These are phyloP conservation scores for Callionymus lyra DNA, from an alignment of 2,113 vertebrate genomes.

Conservation along the genomic window DNA sequence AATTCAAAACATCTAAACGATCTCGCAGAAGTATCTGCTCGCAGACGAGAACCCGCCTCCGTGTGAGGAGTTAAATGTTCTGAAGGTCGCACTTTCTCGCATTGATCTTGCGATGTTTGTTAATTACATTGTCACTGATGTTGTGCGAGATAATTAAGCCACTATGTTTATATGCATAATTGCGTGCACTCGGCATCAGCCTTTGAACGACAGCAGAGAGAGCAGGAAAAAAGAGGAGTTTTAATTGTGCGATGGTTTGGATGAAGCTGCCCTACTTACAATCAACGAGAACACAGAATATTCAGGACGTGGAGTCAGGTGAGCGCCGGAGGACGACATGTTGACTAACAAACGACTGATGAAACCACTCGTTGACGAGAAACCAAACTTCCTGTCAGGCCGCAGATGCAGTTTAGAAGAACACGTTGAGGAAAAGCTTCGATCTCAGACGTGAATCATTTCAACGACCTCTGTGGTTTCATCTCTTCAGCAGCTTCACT, in stretches of 20 bases:
- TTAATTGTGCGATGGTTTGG: constrained; percentile 71
- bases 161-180: constrained; percentile 99
- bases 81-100: constrained; percentile 99
- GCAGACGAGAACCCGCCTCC: constrained; percentile 64
- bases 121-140: constrained; percentile 99
- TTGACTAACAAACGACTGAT: too few species aligned
- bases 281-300: too few species aligned
- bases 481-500: too few species aligned
- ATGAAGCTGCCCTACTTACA: constrained; percentile 77
- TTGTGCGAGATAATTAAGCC: constrained; percentile 99
- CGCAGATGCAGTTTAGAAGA: too few species aligned
- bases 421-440: too few species aligned
- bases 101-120: constrained; percentile 99
- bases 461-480: too few species aligned
- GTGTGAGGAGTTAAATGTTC: constrained; percentile 76
- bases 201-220: constrained; percentile 77
- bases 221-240: constrained; percentile 46
- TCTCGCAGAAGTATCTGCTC: constrained; percentile 62
- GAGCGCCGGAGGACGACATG: too few species aligned
- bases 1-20: constrained; percentile 55
- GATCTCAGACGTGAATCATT: too few species aligned
- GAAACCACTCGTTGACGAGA: constrained; percentile 39
- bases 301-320: too few species aligned
- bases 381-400: constrained; percentile 43
- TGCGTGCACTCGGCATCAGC: constrained; percentile 91